Evolutionary conservation across 2,113 vertebrate genomes (phyloP).

Genomic region (Pedetes capensis): DNA sequence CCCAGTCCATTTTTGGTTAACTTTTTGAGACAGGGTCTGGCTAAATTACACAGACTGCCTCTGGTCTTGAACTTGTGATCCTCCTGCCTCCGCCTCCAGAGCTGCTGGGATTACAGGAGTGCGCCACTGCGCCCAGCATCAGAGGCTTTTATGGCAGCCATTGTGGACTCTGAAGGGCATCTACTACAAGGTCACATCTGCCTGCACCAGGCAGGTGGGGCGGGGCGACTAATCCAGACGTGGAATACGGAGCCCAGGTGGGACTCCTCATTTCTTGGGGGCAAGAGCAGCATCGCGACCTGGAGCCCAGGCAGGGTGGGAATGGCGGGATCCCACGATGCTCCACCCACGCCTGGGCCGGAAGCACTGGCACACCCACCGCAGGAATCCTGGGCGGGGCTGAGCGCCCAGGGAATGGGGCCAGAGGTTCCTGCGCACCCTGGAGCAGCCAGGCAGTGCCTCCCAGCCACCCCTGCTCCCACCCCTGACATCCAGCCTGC

Average conservation of each 20-base stretch:
- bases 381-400: slow-evolving; percentile 67
- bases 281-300: fast-evolving
- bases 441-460: not conserved
- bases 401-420: slow-evolving; percentile 59
- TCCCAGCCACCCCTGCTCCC: not conserved
- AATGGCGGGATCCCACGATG: not conserved
- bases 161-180: not conserved
- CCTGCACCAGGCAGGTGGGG: fast-evolving
- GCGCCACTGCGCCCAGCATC: no score
- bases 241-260: not conserved
- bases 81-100: no score
- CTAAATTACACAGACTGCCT: no score
- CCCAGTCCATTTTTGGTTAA: no score
- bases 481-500: fast-evolving
- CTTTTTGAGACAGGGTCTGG: no score
- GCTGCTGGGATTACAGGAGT: no score
- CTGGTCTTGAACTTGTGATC: no score
- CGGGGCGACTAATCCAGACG: not conserved
- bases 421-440: slow-evolving; percentile 20
- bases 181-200: fast-evolving
- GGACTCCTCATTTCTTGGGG: fast-evolving
- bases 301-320: not conserved
- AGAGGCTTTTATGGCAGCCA: fast-evolving
- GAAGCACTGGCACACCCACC: slow-evolving; percentile 57
- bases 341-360: slow-evolving; percentile 1